These are phyloP conservation scores for Prionace glauca DNA, from an alignment of 2,797 vertebrate genomes.

Conservation along the genomic window DNA sequence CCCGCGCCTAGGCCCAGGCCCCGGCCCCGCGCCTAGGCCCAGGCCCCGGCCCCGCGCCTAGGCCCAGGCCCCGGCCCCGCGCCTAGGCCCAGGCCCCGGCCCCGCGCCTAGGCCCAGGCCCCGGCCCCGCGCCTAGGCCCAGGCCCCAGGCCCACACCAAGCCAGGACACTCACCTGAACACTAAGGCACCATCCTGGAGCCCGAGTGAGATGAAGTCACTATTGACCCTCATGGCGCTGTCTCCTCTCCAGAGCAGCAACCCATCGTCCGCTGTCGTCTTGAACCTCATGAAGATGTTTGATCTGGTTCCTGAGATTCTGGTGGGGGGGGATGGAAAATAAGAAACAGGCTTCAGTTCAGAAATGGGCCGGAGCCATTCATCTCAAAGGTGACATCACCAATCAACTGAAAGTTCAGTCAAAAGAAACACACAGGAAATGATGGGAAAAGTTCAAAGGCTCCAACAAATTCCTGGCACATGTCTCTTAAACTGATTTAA, in stretches of 20 bases:
- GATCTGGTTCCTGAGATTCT: constrained; percentile 85
- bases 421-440: too few relatives aligned
- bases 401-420: neutral
- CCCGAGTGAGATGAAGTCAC: constrained; percentile 86
- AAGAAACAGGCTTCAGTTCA: neutral
- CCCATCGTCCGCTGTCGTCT: constrained; percentile 79
- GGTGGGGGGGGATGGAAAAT: neutral
- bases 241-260: constrained; percentile 87
- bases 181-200: constrained; percentile 78
- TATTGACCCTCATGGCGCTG: constrained; percentile 77
- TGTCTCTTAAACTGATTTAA: too few relatives aligned
- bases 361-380: neutral
- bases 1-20: too few relatives aligned
- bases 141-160: neutral
- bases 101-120: neutral
- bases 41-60: neutral
- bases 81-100: too few relatives aligned
- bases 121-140: neutral
- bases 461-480: too few relatives aligned
- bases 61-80: neutral
- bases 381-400: neutral
- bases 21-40: too few relatives aligned
- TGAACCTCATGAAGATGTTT: constrained; percentile 87
- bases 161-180: constrained; percentile 67
- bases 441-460: too few relatives aligned